Evolutionary conservation across 2,888 invertebrate species (phyloP), one percentile per base, ranked within the genome.

Genomic region (Ischnura elegans): DNA sequence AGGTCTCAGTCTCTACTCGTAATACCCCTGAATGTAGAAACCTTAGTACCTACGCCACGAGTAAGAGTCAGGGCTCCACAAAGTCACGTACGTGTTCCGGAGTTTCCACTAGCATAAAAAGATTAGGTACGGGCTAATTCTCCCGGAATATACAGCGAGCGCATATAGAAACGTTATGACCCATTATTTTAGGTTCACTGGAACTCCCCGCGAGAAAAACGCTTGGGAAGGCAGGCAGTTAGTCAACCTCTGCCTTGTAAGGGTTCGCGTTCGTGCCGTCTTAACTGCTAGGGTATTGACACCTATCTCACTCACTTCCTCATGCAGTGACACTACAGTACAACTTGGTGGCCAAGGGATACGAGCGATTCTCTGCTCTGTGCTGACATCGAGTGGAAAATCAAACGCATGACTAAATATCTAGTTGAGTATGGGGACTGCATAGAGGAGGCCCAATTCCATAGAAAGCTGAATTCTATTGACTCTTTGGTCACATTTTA

Each of bases 11-110:
- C 36, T 13, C 76, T 13, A 3, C 16, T 13, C 36, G 29, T 76
- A 25, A 87, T 87, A 42, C 87, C 55, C 51, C 25, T 55, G 87
- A 87, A n/a, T 87, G 19, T 51, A 47, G 87, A 87, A 87, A 55
- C 87, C 87, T 36, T 87, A 76, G 76, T 76, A 87, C n/a, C n/a
- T n/a, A n/a, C 87, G 36, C 36, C 42, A 25, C 55, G 4, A 29
- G 42, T 55, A 25, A 29, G 36, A 55, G 4, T 76, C 76, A 13
- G 76, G 76, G 36, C 36, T 51, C 87, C 55, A n/a, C 10, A 47
- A 51, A 87, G 51, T 21, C 55, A 42, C 36, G 51, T 51, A 87
- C 13, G 36, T 42, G 36, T 51, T 55, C 36, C 55, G 36, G 25
- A 36, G 42, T 55, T 61, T 21, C 16, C 21, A 36, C 42, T 76